Evolutionary conservation across 2,113 vertebrate species (phyloP).

Genomic region (Columba janthina): DNA sequence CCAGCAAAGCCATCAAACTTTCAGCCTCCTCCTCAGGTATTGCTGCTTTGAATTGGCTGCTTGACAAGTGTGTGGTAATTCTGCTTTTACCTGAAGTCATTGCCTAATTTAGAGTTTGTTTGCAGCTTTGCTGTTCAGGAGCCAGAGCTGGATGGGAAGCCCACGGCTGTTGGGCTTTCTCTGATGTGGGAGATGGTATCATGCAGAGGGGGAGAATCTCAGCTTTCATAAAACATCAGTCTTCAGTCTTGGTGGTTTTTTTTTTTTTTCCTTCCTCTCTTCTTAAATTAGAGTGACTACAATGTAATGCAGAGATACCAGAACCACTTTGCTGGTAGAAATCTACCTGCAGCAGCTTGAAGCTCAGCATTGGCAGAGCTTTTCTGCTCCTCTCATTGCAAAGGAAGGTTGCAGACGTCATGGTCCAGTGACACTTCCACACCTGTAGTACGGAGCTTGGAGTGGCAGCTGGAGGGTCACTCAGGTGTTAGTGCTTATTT

Average conservation of each 20-base stretch:
- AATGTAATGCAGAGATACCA: background rate
- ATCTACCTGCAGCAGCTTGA: slow-evolving; percentile 7
- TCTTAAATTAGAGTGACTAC: slow-evolving; percentile 11
- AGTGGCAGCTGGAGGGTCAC: background rate
- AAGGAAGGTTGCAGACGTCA: background rate
- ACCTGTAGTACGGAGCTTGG: background rate
- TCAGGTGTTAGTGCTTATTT: background rate
- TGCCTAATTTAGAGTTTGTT: slow-evolving; percentile 52
- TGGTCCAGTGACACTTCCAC: background rate
- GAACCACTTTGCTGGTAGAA: background rate
- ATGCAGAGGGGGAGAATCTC: background rate
- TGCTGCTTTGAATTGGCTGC: slow-evolving; percentile 57
- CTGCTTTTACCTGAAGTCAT: slow-evolving; percentile 54
- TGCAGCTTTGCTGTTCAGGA: slow-evolving; percentile 48
- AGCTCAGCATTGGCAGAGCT: background rate
- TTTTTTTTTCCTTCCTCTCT: background rate
- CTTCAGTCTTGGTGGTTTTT: background rate
- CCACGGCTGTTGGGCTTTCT: slow-evolving; percentile 33
- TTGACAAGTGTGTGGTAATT: slow-evolving; percentile 59
- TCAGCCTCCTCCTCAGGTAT: slow-evolving; percentile 38
- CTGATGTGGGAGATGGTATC: slow-evolving; percentile 63
- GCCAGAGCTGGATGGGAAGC: slow-evolving; percentile 35
- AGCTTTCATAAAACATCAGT: slow-evolving; percentile 21
- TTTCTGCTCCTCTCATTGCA: background rate
- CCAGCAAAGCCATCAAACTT: slow-evolving; percentile 26